Evolutionary conservation across 2,113 vertebrate genomes (phyloP), one percentile per base, ranked within the genome.

Genomic region (Phrynocephalus versicolor): DNA sequence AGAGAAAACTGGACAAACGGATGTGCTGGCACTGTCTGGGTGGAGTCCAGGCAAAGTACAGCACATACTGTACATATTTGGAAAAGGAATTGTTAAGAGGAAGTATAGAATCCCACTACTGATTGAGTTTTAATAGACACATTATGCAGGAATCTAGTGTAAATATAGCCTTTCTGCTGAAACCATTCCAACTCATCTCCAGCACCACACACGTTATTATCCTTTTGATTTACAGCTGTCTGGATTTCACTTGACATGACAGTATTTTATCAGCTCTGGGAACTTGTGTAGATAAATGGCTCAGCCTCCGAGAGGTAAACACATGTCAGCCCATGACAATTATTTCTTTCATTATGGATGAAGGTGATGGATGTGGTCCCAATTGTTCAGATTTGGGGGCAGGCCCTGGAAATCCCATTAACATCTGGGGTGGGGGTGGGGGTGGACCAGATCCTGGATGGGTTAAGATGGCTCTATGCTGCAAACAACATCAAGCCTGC

Each of bases 201-300:
- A 0, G 27, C 0, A 0, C 88, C 14, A 2, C 1, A 72, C 62
- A 58, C 58, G 57, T 77, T 64, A 80, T 81, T 85, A 71, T 85
- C 67, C 83, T 87, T 88, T 86, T 72, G 88, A 65, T 90, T 94
- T 79, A 89, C 89, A 76, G 80, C 65, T 35, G 60, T 79, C 4
- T 16, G 81, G 58, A 14, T 80, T 79, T 65, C 88, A 60, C 3
- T 33, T 0, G 18, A 76, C 3, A 18, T 3, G 71, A 79, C 87
- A 85, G 84, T 5, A n/a, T 80, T 81, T 93, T n/a, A 88, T 81
- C 84, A 90, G 79, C 83, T 87, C 86, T 25, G 75, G 76, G 84
- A 85, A 78, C 77, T 75, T 7, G 64, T 86, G 15, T 69, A 84
- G 86, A 77, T 55, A 73, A 90, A 88, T 25, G 79, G 83, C 88